These are phyloP conservation scores for Drosophila prosaltans DNA, from an alignment of 1,140 invertebrate species.

Conservation along the genomic window DNA sequence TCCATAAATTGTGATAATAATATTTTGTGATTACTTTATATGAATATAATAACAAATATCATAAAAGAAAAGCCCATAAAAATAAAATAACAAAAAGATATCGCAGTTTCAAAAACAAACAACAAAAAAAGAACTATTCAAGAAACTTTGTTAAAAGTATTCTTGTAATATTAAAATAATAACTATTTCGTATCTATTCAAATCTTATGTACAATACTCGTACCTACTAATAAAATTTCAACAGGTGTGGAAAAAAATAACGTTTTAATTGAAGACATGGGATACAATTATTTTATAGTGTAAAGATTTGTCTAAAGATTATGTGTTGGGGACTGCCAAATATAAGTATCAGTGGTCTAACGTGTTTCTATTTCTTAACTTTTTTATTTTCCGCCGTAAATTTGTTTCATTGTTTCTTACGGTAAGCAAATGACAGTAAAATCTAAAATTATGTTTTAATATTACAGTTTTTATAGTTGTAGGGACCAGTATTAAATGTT, in stretches of 20 bases:
- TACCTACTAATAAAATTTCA: conserved; percentile 41
- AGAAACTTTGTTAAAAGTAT: conserved; percentile 28
- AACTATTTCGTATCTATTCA: conserved; percentile 42
- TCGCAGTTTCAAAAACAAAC: conserved; percentile 42
- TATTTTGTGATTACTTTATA: conserved; percentile 81
- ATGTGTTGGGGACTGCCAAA: too few species aligned
- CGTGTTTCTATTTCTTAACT: too few species aligned
- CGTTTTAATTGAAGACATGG: background rate
- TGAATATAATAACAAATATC: conserved; percentile 53
- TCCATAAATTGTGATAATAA: conserved; percentile 78
- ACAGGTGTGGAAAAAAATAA: conserved; percentile 1
- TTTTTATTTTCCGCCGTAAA: too few species aligned
- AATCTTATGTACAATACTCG: conserved; percentile 34
- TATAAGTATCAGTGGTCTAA: too few species aligned
- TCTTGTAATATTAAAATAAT: conserved; percentile 36
- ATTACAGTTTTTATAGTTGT: too few species aligned
- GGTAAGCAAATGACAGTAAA: too few species aligned
- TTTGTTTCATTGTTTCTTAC: too few species aligned
- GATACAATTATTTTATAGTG: too few species aligned
- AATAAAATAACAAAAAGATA: conserved; percentile 42
- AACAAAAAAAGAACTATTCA: background rate
- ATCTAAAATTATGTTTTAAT: too few species aligned
- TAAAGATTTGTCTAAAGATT: too few species aligned
- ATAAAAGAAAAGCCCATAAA: conserved; percentile 27
- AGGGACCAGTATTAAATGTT: too few species aligned